Evolutionary conservation across 2,888 invertebrate species (phyloP).

Genomic region (Scaptomyza reducta): DNA sequence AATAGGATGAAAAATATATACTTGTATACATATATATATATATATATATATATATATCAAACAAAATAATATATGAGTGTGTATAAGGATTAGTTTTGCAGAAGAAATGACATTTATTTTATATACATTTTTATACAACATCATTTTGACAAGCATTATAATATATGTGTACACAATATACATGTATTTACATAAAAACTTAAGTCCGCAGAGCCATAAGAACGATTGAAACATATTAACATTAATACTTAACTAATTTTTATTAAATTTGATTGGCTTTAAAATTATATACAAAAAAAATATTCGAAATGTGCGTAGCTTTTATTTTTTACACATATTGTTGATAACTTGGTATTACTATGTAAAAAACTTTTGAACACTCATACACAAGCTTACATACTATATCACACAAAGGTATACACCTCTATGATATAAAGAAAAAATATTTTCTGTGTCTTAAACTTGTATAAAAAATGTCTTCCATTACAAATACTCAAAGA

Average conservation of each 20-base stretch:
- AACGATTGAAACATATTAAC: slow-evolving; percentile 20
- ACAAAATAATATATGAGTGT: slow-evolving; percentile 21
- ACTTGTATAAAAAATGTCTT: slow-evolving; percentile 85
- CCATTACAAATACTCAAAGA: slow-evolving; percentile 83
- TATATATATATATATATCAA: slow-evolving; percentile 4
- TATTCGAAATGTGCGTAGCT: slow-evolving; percentile 47
- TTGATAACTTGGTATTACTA: slow-evolving; percentile 46
- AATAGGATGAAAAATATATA: slow-evolving; percentile 11
- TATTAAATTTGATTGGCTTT: slow-evolving; percentile 12
- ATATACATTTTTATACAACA: slow-evolving; percentile 79
- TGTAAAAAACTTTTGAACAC: slow-evolving; percentile 40
- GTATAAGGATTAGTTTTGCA: slow-evolving; percentile 47
- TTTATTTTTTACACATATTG: slow-evolving; percentile 37
- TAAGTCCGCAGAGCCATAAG: slow-evolving; percentile 29
- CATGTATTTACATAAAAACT: slow-evolving; percentile 4
- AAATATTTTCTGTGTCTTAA: slow-evolving; percentile 85
- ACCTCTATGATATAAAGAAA: slow-evolving; percentile 59
- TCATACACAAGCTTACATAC: slow-evolving; percentile 30
- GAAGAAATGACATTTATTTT: slow-evolving; percentile 70
- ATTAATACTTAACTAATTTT: slow-evolving; percentile 6
- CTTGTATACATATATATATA: slow-evolving; percentile 11
- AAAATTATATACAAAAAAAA: slow-evolving; percentile 1
- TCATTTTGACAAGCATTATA: slow-evolving; percentile 43
- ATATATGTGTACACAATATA: slow-evolving; percentile 13
- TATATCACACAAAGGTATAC: slow-evolving; percentile 21